Percentiles rank a stretch among this genome's conserved stretches.
Evolutionary conservation across 1,140 invertebrate species (phyloP).

Genomic region (Epicauta chinensis): DNA sequence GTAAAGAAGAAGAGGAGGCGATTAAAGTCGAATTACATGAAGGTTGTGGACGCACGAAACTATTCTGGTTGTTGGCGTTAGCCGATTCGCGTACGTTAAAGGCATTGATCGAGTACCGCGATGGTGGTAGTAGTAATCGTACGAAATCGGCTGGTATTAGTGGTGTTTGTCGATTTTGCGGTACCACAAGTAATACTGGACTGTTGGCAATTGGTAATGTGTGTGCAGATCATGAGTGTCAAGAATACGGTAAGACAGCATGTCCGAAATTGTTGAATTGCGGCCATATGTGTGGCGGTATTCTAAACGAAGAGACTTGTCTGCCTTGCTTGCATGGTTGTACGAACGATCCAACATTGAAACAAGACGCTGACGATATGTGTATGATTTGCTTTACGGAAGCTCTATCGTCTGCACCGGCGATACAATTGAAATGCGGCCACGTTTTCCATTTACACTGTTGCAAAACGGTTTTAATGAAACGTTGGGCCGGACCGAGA

Average conservation of each 20-base stretch:
- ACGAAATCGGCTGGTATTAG: slow-evolving; percentile 46
- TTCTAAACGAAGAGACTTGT: slow-evolving; percentile 74
- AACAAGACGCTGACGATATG: slow-evolving; percentile 97
- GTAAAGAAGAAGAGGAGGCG: slow-evolving; percentile 93
- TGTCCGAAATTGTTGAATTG: slow-evolving; percentile 79
- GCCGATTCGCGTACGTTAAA: slow-evolving; percentile 91
- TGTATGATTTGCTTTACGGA: slow-evolving; percentile 99
- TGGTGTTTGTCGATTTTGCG: slow-evolving; percentile 89
- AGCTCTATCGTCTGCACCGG: slow-evolving; percentile 87
- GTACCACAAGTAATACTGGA: slow-evolving; percentile 73
- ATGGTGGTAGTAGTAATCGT: slow-evolving; percentile 29
- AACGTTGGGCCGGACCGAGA: slow-evolving; percentile 88
- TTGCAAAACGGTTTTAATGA: slow-evolving; percentile 76
- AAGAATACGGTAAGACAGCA: slow-evolving; percentile 78
- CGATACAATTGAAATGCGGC: slow-evolving; percentile 88
- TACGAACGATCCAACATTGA: slow-evolving; percentile 49
- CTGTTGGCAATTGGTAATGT: slow-evolving; percentile 87
- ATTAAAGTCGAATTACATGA: slow-evolving; percentile 93
- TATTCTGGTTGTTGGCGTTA: slow-evolving; percentile 90
- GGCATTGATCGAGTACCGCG: slow-evolving; percentile 80
- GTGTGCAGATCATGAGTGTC: slow-evolving; percentile 89
- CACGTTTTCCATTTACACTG: slow-evolving; percentile 96
- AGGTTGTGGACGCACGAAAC: slow-evolving; percentile 89
- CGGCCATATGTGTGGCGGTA: slow-evolving; percentile 90
- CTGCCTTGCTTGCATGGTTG: slow-evolving; percentile 89